phyloP scores from a whole-genome alignment of 2,888 invertebrate genomes.

The Leptopilina drosophilae region DNA sequence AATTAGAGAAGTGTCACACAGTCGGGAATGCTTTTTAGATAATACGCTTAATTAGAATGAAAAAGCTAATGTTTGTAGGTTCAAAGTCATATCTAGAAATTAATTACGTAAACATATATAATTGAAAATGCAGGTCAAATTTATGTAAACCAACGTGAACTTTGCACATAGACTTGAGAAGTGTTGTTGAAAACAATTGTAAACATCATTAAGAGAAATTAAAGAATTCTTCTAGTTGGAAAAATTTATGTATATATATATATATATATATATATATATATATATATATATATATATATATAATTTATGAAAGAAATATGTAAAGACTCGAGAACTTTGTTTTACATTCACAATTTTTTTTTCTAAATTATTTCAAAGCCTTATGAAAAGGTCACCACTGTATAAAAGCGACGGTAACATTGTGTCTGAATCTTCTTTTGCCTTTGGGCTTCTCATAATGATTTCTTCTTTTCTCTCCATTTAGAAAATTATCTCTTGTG shows the following conservation, averaged over 20 bases:
- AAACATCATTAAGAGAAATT: too few relatives aligned
- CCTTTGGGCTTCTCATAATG: conserved; percentile 7
- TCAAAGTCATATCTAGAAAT: conserved; percentile 3
- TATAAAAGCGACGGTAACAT: neutral
- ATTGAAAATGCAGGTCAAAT: neutral
- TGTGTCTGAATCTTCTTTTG: neutral
- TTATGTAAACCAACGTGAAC: neutral
- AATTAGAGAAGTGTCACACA: conserved; percentile 10
- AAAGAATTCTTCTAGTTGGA: too few relatives aligned
- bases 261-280: too few relatives aligned
- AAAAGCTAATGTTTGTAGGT: neutral
- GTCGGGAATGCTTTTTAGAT: neutral
- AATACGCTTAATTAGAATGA: neutral
- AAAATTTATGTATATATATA: too few relatives aligned
- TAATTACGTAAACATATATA: neutral
- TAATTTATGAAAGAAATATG: neutral
- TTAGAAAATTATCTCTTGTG: conserved; percentile 21
- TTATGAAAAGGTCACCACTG: neutral
- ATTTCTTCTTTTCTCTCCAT: neutral
- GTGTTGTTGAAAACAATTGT: neutral
- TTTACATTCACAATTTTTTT: neutral
- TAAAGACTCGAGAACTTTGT: too few relatives aligned
- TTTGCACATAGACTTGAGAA: neutral
- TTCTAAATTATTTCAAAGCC: neutral
- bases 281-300: too few relatives aligned